Percentiles rank a stretch among this genome's conserved stretches.
These are phyloP conservation scores for Falco columbarius DNA, from an alignment of 2,797 vertebrate species.

Conservation along the genomic window DNA sequence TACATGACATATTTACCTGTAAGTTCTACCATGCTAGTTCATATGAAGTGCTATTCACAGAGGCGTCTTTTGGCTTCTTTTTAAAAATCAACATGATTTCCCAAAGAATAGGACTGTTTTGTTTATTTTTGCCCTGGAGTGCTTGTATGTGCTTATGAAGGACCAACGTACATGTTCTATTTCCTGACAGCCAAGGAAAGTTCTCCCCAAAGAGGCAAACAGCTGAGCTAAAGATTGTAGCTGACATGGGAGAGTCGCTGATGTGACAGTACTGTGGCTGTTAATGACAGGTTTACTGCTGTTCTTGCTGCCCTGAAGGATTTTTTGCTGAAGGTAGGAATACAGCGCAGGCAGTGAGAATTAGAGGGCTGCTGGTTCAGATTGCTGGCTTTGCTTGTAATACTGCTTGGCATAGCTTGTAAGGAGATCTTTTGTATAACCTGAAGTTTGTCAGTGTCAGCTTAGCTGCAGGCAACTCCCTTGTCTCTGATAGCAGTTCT, in stretches of 20 bases:
- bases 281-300: slow-evolving; percentile 68
- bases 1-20: slow-evolving; percentile 8
- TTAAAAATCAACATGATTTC: slow-evolving; percentile 12
- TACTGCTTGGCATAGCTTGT: slow-evolving; percentile 30
- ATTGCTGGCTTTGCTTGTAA: slow-evolving; percentile 45
- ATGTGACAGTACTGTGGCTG: slow-evolving; percentile 48
- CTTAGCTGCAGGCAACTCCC: slow-evolving; percentile 35
- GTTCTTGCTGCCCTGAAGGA: slow-evolving; percentile 62
- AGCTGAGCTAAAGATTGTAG: slow-evolving; percentile 57
- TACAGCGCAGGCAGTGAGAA: slow-evolving; percentile 5
- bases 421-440: slow-evolving; percentile 42
- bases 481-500: not conserved
- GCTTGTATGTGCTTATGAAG: slow-evolving; percentile 35
- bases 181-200: slow-evolving; percentile 56
- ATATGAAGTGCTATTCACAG: not conserved
- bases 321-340: slow-evolving; percentile 57
- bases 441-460: slow-evolving; percentile 65
- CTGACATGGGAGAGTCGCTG: slow-evolving; percentile 38
- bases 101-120: not conserved
- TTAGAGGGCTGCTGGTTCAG: slow-evolving; percentile 25
- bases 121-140: slow-evolving; percentile 53
- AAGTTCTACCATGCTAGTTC: not conserved
- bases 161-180: not conserved
- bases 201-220: slow-evolving; percentile 48
- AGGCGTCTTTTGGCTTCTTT: slow-evolving; percentile 28